Conservation (phyloP, 2,113 vertebrate species). For the Heteronetta atricapilla region DNA sequence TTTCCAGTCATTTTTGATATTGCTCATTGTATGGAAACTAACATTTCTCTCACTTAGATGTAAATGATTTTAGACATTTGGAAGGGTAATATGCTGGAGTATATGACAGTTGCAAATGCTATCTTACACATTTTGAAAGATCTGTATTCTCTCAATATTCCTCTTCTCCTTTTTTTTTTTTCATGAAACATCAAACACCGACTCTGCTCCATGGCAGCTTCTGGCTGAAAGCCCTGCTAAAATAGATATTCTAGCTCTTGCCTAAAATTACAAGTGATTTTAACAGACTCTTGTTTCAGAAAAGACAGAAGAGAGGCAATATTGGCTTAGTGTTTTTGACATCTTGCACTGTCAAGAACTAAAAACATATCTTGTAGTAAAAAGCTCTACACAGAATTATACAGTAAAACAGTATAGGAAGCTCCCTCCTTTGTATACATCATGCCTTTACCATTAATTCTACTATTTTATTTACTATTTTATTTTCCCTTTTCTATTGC, state of each 20-base stretch:
- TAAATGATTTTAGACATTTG: background rate
- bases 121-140: background rate
- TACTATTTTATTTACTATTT: background rate
- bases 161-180: background rate
- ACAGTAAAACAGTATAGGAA: background rate
- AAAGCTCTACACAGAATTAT: background rate
- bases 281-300: constrained; percentile 13
- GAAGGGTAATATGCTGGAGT: background rate
- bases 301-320: background rate
- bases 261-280: constrained; percentile 1
- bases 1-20: background rate
- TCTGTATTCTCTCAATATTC: background rate
- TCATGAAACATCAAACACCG: background rate
- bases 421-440: background rate
- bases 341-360: background rate
- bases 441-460: background rate
- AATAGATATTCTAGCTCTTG: background rate
- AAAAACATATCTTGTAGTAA: background rate
- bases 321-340: background rate
- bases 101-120: background rate
- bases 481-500: background rate
- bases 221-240: background rate
- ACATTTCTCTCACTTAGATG: background rate
- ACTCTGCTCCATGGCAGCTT: background rate
- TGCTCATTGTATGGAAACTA: background rate